Base-by-base conservation (phyloP, 2,113 vertebrate genomes). In the Arothron firmamentum region DNA sequence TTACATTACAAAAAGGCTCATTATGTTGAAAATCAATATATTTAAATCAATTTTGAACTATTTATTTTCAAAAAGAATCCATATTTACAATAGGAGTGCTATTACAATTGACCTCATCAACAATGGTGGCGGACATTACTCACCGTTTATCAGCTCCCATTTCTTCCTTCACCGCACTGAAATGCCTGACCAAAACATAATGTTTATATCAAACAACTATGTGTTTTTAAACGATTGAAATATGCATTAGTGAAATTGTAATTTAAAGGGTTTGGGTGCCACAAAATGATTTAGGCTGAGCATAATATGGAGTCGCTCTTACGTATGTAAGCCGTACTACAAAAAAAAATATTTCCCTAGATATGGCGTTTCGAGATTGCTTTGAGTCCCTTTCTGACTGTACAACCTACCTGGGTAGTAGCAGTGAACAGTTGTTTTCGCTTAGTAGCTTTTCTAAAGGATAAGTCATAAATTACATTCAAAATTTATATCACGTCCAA, bases 121-220 rank as follows among this genome's bases (percentile, higher is more conserved):
- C 6, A 15, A 60, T 46, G 21, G 19, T 28, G 31, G 58, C 16
- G 6, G 11, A 19, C 18, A 20, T 43, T 49, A 15, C 93, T 92
- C 69, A 98, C 96, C 96, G 85, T 85, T 98, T 98, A 83, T 98
- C 96, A 17, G 94, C 93, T 70, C 95, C 96, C 96, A 98, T 98
- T 75, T 79, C 77, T 58, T 17, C 23, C 21, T 3, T 4, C n/a
- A 18, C 55, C 20, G 43, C 57, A 57, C 48, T 18, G 54, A 56
- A 38, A 41, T 52, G 25, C 41, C 67, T 78, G 34, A 55, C 4
- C 0, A 58, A 21, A 45, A 6, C 2, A 41, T 23, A 21, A 8
- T 31, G 7, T 23, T 17, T 14, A 2, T 49, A 12, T 1, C 34
- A 12, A 38, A 38, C 34, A 38, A 38, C 34, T 38, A 12, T 12